Evolutionary conservation across 2,797 vertebrate genomes (phyloP).

Genomic region (Cacajao melanocephalus): DNA sequence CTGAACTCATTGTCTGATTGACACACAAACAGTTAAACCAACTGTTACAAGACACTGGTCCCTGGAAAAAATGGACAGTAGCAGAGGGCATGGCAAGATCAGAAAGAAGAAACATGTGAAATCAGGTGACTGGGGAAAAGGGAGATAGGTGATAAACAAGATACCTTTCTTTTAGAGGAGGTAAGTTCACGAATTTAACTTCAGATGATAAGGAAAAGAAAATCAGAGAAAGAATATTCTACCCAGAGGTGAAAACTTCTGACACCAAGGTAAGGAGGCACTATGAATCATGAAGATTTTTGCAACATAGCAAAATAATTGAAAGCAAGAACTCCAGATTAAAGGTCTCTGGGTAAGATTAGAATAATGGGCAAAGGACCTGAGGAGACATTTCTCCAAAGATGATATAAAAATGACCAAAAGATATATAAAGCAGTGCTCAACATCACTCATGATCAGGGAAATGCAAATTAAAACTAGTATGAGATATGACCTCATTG

Average conservation of each 20-base stretch:
- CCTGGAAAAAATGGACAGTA: not conserved
- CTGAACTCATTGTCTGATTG: not conserved
- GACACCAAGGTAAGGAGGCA: not conserved
- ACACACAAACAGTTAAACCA: not conserved
- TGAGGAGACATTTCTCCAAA: not conserved
- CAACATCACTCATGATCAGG: not conserved
- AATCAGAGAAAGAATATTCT: not conserved
- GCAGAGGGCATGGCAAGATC: not conserved
- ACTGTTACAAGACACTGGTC: accelerated
- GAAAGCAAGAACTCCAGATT: not conserved
- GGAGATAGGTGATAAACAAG: not conserved
- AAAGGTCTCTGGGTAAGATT: not conserved
- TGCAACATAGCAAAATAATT: not conserved
- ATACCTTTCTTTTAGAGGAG: not conserved
- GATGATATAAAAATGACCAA: not conserved
- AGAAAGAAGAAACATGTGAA: not conserved
- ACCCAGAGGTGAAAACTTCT: not conserved
- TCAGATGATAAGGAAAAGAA: not conserved
- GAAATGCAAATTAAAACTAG: not conserved
- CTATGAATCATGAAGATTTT: not conserved
- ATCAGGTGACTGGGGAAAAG: not conserved
- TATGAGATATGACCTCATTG: not conserved
- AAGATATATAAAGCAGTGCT: not conserved
- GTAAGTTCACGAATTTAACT: not conserved
- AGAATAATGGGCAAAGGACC: not conserved